Evolutionary conservation across 1,140 invertebrate genomes (phyloP), one percentile per base, ranked within the genome.

Genomic region (Cydia fagiglandana): DNA sequence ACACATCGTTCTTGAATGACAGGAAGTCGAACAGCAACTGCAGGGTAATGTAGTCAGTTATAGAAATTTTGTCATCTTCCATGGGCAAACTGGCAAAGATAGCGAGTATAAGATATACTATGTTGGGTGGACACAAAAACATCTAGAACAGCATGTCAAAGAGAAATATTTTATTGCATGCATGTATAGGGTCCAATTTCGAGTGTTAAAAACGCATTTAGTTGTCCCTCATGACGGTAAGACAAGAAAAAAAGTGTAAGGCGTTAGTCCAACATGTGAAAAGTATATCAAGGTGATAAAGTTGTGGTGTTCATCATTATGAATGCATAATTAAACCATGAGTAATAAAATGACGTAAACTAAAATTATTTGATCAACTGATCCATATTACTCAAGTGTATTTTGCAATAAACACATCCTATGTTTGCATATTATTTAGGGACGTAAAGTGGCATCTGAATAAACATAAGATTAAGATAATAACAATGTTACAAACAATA

Each of bases 1-100:
- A 95, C 4, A 99, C 97, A 83, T 99, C 99, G 92, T 99, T 99
- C 94, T 99, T 99, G 84, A 99, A 99, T 2, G 99, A 98, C 66
- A 99, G 93, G 84, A 99, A 98, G 88, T 99, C 99, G 88, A 99
- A 98, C 10, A 99, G 93, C 73, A 99, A 88, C 98, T 99, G 93
- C 68, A 95, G 95, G 78, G 20, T 24, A 2, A 24, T 6, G 2
- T 12, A 24, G 2, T 81, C 2, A 13, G 7, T 61, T 61, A 61
- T n/a, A 2, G 3, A n/a, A 64, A 64, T 30, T 64, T 12, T 1
- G 56, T 20, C 6, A 61, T 9, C 9, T 41, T 41, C 34, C 7
- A 38, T 9, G 6, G 34, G n/a, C n/a, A n/a, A 13, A 20, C 24
- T 17, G 5, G 56, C 56, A 15, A 64, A n/a, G 20, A 86, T 41